These are phyloP conservation scores for Apeltes quadracus DNA, from an alignment of 2,113 vertebrate species.

Conservation along the genomic window DNA sequence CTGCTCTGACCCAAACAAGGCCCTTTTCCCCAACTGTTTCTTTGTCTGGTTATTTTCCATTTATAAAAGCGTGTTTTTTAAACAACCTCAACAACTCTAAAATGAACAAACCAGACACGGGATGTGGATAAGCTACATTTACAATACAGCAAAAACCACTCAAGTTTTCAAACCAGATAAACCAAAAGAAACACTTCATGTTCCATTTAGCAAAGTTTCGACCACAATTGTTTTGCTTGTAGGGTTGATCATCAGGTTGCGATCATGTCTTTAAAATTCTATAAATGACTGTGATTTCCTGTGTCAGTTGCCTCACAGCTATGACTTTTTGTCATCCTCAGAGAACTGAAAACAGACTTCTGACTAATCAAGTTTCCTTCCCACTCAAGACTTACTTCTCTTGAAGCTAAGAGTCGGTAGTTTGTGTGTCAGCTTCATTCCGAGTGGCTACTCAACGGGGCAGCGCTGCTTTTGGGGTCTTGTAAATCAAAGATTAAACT, in stretches of 20 bases:
- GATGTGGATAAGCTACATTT: not conserved
- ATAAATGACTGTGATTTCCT: not conserved
- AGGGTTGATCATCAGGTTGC: too few relatives aligned
- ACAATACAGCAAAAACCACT: not conserved
- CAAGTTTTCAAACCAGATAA: not conserved
- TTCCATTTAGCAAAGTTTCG: not conserved
- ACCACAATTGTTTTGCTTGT: not conserved
- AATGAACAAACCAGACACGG: not conserved
- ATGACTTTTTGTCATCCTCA: not conserved
- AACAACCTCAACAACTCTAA: not conserved
- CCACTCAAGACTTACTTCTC: constrained; percentile 35
- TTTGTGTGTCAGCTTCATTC: not conserved
- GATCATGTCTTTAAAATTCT: not conserved
- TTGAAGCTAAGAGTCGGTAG: not conserved
- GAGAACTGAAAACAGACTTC: constrained; percentile 59
- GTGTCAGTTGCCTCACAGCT: constrained; percentile 8
- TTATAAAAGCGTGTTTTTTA: not conserved
- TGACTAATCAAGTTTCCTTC: constrained; percentile 38
- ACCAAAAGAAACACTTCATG: too few relatives aligned
- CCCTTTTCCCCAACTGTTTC: not conserved
- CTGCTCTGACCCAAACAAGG: not conserved
- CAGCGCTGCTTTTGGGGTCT: not conserved
- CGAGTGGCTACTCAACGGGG: not conserved
- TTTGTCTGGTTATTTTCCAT: not conserved
- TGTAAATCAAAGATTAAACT: not conserved